A percentile compares a stretch with the other conserved stretches of the same genome.
phyloP scores from a whole-genome alignment of 2,797 vertebrate genomes.

The Emys orbicularis region DNA sequence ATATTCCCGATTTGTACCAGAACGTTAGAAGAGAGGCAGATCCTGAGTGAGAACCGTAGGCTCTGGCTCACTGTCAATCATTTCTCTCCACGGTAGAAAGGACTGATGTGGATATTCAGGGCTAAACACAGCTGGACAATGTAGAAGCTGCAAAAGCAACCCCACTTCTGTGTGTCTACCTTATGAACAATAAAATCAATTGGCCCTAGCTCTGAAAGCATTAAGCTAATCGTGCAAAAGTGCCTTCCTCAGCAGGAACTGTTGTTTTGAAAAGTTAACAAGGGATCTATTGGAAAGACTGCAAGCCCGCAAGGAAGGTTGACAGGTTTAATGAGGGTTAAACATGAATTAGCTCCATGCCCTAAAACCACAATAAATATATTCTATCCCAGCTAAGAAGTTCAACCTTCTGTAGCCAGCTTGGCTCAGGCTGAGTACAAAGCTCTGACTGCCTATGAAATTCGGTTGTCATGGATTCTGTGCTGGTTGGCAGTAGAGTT shows the following conservation, averaged over 20 bases:
- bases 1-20: not conserved
- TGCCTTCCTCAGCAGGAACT: constrained; percentile 57
- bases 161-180: constrained; percentile 59
- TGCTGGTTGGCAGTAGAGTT: not conserved
- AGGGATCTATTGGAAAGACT: not conserved
- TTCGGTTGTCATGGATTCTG: not conserved
- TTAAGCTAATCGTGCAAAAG: constrained; percentile 49
- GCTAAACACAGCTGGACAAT: constrained; percentile 52
- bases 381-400: not conserved
- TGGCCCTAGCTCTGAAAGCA: constrained; percentile 50
- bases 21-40: not conserved
- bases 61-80: not conserved
- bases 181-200: constrained; percentile 54
- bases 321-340: constrained; percentile 13
- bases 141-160: constrained; percentile 58
- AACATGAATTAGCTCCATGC: constrained; percentile 39
- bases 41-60: not conserved
- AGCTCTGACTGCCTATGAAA: constrained; percentile 34
- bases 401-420: constrained; percentile 3
- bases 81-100: constrained; percentile 37
- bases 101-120: constrained; percentile 30
- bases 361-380: constrained; percentile 35
- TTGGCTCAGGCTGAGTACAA: not conserved
- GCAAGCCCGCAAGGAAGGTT: not conserved
- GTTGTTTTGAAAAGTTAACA: not conserved